Evolutionary conservation across 2,113 vertebrate species (phyloP), one percentile per base, ranked within the genome.

Genomic region (Sinocyclocheilus maitianheensis): DNA sequence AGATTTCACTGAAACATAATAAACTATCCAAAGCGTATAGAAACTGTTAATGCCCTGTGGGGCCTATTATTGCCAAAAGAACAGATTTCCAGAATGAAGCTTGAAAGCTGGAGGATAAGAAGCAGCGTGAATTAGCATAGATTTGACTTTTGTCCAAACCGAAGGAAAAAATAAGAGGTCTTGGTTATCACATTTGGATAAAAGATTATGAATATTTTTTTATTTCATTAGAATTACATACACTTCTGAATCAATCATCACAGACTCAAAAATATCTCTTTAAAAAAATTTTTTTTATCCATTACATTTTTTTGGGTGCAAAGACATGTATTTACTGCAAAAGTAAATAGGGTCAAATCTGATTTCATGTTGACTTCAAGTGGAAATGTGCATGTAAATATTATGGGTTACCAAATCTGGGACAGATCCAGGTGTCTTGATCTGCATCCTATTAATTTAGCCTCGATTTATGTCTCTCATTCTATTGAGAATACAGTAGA

Each of bases 1-100:
- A 72, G 69, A 43, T 40, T 69, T 69, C 48, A 69, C 43, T 22
- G 5, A 37, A 86, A 43, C 37, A 26, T 67, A 86, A 86, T 58
- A 51, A 83, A 46, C 69, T 16, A 16, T 9, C 4, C 6, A n/a
- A 11, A 37, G 46, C 48, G 4, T 77, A 77, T 16, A 55, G 11
- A 48, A 48, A 48, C 43, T 48, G 75, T 24, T 55, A 16, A 26
- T 77, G 48, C 48, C 46, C 48, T 51, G 24, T 34, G 24, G 24
- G 48, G 26, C 16, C 24, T 18, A 26, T 30, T 77, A 55, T 55
- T 55, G 75, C 75, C 75, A 24, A 75, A 75, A 48, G 43, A 75
- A 75, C 72, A 55, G 75, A 77, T 77, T 24, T 55, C 24, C 22
- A 8, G 43, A 43, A 75, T 75, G 11, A 48, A n/a, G 20, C 40